A percentile compares a stretch with the other conserved stretches of the same genome.
Conservation (phyloP, 2,888 invertebrate genomes). For the Allolobophora icterica region DNA sequence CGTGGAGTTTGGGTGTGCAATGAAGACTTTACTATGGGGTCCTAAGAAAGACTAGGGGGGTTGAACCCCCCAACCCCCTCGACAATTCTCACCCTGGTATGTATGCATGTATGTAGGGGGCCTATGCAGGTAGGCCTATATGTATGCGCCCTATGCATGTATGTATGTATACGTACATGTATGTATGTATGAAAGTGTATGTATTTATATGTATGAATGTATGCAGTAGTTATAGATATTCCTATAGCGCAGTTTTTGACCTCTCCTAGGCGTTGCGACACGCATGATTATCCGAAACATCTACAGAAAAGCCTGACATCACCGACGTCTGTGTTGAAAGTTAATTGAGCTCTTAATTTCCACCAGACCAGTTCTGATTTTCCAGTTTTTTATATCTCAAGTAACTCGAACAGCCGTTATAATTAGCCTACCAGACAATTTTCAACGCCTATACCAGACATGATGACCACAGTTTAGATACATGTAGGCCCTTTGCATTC, state of each 20-base stretch:
- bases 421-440: no score
- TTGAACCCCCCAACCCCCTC: no score
- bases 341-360: neutral
- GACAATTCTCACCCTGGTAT: no score
- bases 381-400: no score
- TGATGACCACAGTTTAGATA: neutral
- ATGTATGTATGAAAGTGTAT: neutral
- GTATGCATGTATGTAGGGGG: conserved; percentile 25
- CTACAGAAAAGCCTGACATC: no score
- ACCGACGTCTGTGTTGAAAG: neutral
- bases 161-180: neutral
- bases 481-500: neutral
- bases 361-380: no score
- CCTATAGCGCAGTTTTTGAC: neutral
- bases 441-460: neutral
- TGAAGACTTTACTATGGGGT: no score
- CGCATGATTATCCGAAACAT: no score
- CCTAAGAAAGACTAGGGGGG: no score
- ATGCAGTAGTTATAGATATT: neutral
- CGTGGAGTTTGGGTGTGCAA: no score
- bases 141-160: conserved; percentile 23
- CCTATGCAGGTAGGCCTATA: no score
- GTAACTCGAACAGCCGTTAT: no score
- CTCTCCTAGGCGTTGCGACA: neutral
- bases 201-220: neutral